Evolutionary conservation across 2,888 invertebrate species (phyloP).

Genomic region (Itoplectis maculator): DNA sequence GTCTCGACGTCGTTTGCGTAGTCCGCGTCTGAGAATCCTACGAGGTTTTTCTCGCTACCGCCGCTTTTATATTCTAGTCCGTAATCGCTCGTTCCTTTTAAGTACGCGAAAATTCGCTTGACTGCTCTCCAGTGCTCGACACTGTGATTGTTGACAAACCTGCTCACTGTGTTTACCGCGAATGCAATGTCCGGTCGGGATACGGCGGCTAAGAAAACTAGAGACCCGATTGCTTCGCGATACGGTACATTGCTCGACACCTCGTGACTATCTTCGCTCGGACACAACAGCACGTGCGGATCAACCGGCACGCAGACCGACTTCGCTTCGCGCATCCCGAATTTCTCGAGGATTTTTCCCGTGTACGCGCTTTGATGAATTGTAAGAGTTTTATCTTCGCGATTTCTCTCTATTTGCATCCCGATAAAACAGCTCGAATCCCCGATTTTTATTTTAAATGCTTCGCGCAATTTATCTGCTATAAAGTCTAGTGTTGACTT

Average conservation of each 20-base stretch:
- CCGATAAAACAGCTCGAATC: not conserved
- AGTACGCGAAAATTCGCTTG: constrained; percentile 43
- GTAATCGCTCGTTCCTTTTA: constrained; percentile 39
- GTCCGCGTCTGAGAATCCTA: constrained; percentile 63
- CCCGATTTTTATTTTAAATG: not conserved
- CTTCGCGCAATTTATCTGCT: not conserved
- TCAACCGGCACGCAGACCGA: not conserved
- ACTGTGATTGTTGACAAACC: constrained; percentile 32
- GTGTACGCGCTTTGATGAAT: not conserved
- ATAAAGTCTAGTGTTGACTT: constrained; percentile 13
- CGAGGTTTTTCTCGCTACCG: constrained; percentile 21
- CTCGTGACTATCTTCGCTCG: not conserved
- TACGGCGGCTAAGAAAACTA: constrained; percentile 24
- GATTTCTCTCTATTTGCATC: not conserved
- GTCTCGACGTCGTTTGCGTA: constrained; percentile 55
- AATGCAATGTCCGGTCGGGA: constrained; percentile 60
- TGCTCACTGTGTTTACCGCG: constrained; percentile 51
- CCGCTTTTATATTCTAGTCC: constrained; percentile 59
- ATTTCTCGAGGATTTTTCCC: not conserved
- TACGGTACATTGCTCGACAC: not conserved
- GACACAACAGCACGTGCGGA: not conserved
- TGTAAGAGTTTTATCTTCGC: not conserved
- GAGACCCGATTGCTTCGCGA: constrained; percentile 13
- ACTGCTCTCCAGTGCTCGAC: constrained; percentile 39
- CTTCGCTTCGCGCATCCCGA: constrained; percentile 2